Conservation (phyloP, 2,888 invertebrate species). For the Plagodis dolabraria region DNA sequence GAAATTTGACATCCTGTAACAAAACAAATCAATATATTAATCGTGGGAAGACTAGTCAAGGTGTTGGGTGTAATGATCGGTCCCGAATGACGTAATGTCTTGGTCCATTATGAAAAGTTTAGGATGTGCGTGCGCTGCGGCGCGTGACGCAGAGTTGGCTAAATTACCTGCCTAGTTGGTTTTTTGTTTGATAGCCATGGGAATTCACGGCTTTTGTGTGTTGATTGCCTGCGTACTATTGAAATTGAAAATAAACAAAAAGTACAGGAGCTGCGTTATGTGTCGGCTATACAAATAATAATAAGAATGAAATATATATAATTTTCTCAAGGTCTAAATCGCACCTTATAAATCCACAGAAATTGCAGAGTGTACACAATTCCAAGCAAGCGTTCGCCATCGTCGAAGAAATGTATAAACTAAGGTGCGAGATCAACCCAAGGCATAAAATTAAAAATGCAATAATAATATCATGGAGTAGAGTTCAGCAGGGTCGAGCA, state of each 20-base stretch:
- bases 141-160: slow-evolving; percentile 66
- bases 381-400: slow-evolving; percentile 20
- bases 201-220: slow-evolving; percentile 57
- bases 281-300: neutral
- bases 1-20: slow-evolving; percentile 86
- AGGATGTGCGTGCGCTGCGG: slow-evolving; percentile 59
- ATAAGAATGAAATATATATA: neutral
- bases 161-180: slow-evolving; percentile 58
- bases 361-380: slow-evolving; percentile 13
- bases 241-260: slow-evolving; percentile 41
- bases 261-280: slow-evolving; percentile 24
- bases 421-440: neutral
- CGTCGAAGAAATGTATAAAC: slow-evolving; percentile 9
- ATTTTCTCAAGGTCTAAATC: neutral
- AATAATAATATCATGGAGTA: slow-evolving; percentile 50
- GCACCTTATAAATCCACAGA: slow-evolving; percentile 12
- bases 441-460: slow-evolving; percentile 1
- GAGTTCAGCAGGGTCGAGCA: slow-evolving; percentile 61
- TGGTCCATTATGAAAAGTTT: slow-evolving; percentile 68
- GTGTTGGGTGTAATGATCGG: slow-evolving; percentile 69
- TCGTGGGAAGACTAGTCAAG: slow-evolving; percentile 67
- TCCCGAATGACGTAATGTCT: slow-evolving; percentile 72
- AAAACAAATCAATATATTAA: slow-evolving; percentile 61
- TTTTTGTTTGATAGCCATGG: slow-evolving; percentile 65
- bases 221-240: slow-evolving; percentile 46